Conservation (phyloP, 1,140 invertebrate genomes). For the Lerema accius region DNA sequence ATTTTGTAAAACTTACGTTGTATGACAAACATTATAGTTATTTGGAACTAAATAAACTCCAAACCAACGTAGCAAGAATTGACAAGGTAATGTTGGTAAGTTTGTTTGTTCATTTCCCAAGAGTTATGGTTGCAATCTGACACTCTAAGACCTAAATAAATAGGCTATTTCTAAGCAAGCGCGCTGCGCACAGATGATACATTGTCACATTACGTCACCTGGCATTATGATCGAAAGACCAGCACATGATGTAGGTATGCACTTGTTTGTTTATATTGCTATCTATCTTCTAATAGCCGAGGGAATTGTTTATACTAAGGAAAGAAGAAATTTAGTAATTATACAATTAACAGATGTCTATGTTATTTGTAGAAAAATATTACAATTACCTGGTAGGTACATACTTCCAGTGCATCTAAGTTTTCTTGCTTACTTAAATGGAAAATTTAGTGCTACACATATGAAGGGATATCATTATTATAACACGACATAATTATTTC, state of each 20-base stretch:
- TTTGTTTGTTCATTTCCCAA: slow-evolving; percentile 24
- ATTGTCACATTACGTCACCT: slow-evolving; percentile 27
- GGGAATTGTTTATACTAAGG: too few relatives aligned
- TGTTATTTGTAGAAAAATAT: too few relatives aligned
- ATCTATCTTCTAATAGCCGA: too few relatives aligned
- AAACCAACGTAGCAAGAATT: background rate
- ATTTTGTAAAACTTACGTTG: background rate
- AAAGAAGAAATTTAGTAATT: too few relatives aligned
- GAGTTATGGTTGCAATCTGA: slow-evolving; percentile 26
- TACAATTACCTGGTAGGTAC: too few relatives aligned
- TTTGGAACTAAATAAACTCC: background rate
- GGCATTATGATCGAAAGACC: slow-evolving; percentile 17
- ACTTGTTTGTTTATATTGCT: background rate
- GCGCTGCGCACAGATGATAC: slow-evolving; percentile 15
- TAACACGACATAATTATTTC: too few relatives aligned
- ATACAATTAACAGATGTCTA: too few relatives aligned
- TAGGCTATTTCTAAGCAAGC: slow-evolving; percentile 33
- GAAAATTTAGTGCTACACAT: too few relatives aligned
- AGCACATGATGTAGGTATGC: background rate
- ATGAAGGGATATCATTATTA: too few relatives aligned
- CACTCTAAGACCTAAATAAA: slow-evolving; percentile 22
- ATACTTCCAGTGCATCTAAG: too few relatives aligned
- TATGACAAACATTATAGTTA: too few relatives aligned
- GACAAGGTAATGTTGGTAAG: slow-evolving; percentile 14
- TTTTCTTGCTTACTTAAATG: too few relatives aligned